Evolutionary conservation across 2,113 vertebrate genomes (phyloP), one percentile per base, ranked within the genome.

Genomic region (Catharus bicknelli): DNA sequence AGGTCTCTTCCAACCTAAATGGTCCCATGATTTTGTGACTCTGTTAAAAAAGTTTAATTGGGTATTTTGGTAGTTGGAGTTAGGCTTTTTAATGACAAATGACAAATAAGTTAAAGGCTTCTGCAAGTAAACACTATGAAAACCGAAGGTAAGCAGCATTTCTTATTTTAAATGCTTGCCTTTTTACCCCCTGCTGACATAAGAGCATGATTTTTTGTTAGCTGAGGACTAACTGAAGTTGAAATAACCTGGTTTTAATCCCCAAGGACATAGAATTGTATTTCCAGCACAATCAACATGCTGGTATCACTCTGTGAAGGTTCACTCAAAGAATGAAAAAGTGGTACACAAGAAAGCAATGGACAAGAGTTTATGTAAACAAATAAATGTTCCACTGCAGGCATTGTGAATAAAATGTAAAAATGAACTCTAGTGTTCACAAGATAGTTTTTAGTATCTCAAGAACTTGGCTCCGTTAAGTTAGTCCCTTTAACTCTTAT

Each of bases 51-150:
- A 86, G 51, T 83, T 94, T 97, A 96, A 96, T 90, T 96, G 78
- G 79, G 80, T 94, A 75, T 87, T 84, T 91, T 91, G 64, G 62
- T 36, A 90, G 51, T 94, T 77, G 62, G 70, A 93, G 82, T 93
- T 93, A 93, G 78, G 67, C 51, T 95, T 95, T 97, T 90, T 72
- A 96, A 94, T 90, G 92, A 92, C 96, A 95, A 95, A 74, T 78
- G 92, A 92, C 96, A 95, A 95, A 74, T 78, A 96, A 93, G 73
- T 87, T 94, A 95, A 97, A 96, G 97, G 81, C 69, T 91, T 81
- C 81, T 95, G 81, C 91, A 62, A 80, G 53, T 90, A 96, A 96
- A 92, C 93, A 95, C 45, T 93, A 95, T 88, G 88, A 93, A 97
- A 97, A 91, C 74, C 1, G 3, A 94, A 51, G 68, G 61, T 92